phyloP scores from a whole-genome alignment of 2,888 invertebrate species.

The Ischnura elegans region DNA sequence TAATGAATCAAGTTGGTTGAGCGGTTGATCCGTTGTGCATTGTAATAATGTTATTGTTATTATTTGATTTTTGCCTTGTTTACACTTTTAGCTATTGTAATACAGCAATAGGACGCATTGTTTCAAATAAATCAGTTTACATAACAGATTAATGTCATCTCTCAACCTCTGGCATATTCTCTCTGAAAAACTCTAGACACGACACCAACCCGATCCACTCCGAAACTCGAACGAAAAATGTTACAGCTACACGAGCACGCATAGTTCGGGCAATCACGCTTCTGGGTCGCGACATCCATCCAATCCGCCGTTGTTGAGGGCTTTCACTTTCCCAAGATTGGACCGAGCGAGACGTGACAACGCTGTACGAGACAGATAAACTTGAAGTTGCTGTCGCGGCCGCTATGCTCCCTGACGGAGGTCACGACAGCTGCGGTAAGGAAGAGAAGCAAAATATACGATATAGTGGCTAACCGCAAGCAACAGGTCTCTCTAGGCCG shows the following conservation, averaged over 20 bases:
- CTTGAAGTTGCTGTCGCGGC: slow-evolving; percentile 12
- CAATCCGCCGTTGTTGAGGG: not conserved
- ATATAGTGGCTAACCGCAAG: not conserved
- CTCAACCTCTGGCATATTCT: too few relatives aligned
- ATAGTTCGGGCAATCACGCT: not conserved
- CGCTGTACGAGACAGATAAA: not conserved
- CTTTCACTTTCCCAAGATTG: slow-evolving; percentile 15
- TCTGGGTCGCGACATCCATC: not conserved
- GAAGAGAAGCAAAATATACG: not conserved
- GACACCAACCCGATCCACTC: too few relatives aligned
- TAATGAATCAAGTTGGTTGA: too few relatives aligned
- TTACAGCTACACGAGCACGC: not conserved
- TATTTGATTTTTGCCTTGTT: too few relatives aligned
- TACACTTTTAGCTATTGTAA: too few relatives aligned
- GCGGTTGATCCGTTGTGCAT: too few relatives aligned
- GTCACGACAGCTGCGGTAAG: not conserved
- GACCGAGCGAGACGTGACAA: not conserved
- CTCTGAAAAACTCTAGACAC: too few relatives aligned
- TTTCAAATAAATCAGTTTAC: too few relatives aligned
- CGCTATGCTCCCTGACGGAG: not conserved
- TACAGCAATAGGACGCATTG: too few relatives aligned
- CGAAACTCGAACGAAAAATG: not conserved
- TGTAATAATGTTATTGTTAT: too few relatives aligned
- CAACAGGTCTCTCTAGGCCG: not conserved
- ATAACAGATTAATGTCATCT: too few relatives aligned